Evolutionary conservation across 2,888 invertebrate genomes (phyloP).

Genomic region (Sussaba pulchella): DNA sequence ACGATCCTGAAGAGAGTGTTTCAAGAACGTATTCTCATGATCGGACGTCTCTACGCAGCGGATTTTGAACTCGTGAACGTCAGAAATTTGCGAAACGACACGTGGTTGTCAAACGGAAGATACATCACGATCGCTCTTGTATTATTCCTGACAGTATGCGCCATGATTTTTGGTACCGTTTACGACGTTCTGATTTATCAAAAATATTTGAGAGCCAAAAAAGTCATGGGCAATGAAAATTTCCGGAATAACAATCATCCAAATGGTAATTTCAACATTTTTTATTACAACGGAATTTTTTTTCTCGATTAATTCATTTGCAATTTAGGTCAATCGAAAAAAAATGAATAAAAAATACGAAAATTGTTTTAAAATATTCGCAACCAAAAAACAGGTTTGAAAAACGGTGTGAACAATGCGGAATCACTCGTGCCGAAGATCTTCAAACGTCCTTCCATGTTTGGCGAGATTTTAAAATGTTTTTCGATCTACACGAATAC

Average conservation of each 20-base stretch:
- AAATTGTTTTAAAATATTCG: not conserved
- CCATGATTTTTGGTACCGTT: slow-evolving; percentile 80
- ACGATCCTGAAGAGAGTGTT: slow-evolving; percentile 79
- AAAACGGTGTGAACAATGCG: slow-evolving; percentile 62
- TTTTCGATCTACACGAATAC: slow-evolving; percentile 86
- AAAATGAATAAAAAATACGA: slow-evolving; percentile 16
- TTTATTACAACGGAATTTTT: slow-evolving; percentile 35
- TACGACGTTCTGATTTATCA: slow-evolving; percentile 79
- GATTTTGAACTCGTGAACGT: slow-evolving; percentile 80
- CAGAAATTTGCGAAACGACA: slow-evolving; percentile 75
- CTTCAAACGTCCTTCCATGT: slow-evolving; percentile 54
- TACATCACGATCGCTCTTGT: slow-evolving; percentile 77
- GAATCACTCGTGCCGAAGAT: slow-evolving; percentile 69
- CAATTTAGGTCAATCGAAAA: too few relatives aligned
- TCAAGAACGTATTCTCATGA: slow-evolving; percentile 75
- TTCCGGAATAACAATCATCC: slow-evolving; percentile 69
- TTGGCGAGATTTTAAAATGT: slow-evolving; percentile 81
- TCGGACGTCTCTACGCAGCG: slow-evolving; percentile 81
- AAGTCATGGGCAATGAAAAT: slow-evolving; percentile 45
- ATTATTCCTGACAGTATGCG: slow-evolving; percentile 69
- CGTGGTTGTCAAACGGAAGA: slow-evolving; percentile 79
- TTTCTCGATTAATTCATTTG: not conserved
- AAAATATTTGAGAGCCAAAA: slow-evolving; percentile 66
- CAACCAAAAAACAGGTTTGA: slow-evolving; percentile 54
- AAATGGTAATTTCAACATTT: slow-evolving; percentile 61